These are phyloP conservation scores for Strigamia transsilvanica DNA, from an alignment of 2,888 invertebrate species.

Conservation along the genomic window DNA sequence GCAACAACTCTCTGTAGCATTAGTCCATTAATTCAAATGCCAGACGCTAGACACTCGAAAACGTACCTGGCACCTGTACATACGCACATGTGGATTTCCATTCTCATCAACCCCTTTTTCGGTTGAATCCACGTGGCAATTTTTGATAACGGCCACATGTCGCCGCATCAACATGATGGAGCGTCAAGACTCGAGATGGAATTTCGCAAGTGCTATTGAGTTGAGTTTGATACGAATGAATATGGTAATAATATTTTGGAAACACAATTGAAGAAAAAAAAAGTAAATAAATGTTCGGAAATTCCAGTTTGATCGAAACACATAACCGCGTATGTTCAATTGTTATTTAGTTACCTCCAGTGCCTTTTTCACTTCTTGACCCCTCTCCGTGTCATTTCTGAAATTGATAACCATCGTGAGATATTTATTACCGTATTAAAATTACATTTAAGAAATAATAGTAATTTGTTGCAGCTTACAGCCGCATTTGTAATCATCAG, in stretches of 20 bases:
- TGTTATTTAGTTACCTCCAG: background rate
- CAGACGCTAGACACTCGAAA: background rate
- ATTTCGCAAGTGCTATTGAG: background rate
- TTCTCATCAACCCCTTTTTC: constrained; percentile 3
- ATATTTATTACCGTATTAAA: too few species aligned
- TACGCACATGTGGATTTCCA: background rate
- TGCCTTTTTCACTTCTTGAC: background rate
- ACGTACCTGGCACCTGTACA: background rate
- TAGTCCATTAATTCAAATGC: constrained; percentile 8
- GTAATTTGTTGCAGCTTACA: background rate
- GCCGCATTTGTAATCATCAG: background rate
- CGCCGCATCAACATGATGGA: constrained; percentile 3
- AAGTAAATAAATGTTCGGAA: background rate
- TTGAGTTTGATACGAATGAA: background rate
- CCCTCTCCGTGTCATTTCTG: background rate
- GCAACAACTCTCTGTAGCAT: constrained; percentile 8
- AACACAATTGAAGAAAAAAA: background rate
- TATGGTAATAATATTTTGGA: background rate
- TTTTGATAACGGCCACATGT: constrained; percentile 2
- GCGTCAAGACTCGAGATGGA: constrained; percentile 8
- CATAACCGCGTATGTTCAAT: background rate
- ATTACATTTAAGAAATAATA: too few species aligned
- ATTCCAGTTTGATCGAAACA: background rate
- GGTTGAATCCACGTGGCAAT: constrained; percentile 8
- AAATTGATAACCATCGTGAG: background rate